Conservation (phyloP, 2,888 invertebrate species). For the Caenorhabditis sp. region DNA sequence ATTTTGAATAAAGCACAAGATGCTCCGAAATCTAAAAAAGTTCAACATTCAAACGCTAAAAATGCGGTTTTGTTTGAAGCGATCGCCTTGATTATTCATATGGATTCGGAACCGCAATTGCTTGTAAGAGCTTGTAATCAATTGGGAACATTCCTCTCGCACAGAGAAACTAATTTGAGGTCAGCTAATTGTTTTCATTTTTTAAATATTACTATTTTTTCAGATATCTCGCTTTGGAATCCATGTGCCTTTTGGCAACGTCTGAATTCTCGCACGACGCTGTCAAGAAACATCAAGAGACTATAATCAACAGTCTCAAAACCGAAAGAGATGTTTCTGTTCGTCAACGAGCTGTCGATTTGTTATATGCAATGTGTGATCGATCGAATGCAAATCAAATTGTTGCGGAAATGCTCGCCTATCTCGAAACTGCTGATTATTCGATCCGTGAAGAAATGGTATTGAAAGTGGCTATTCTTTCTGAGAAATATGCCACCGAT, state of each 20-base stretch:
- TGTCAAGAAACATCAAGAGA: constrained; percentile 99
- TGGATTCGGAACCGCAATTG: constrained; percentile 80
- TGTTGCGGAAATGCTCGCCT: constrained; percentile 98
- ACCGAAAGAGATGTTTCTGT: constrained; percentile 75
- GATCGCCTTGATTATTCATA: constrained; percentile 98
- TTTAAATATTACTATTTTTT: constrained; percentile 18
- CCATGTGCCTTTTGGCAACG: constrained; percentile 98
- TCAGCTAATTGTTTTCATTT: constrained; percentile 54
- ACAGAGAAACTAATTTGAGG: constrained; percentile 93
- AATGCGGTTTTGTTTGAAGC: constrained; percentile 99
- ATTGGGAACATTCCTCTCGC: constrained; percentile 91
- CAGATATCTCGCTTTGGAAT: constrained; percentile 91
- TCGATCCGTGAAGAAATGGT: constrained; percentile 99
- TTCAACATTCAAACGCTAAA: constrained; percentile 99
- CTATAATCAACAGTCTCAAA: constrained; percentile 96
- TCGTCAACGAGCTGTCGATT: constrained; percentile 94
- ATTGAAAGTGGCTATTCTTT: constrained; percentile 95
- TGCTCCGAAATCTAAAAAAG: constrained; percentile 99
- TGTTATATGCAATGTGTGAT: constrained; percentile 99
- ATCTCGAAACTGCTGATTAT: constrained; percentile 98
- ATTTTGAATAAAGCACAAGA: constrained; percentile 81
- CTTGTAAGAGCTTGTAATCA: constrained; percentile 98
- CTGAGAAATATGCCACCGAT: constrained; percentile 98
- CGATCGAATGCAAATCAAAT: constrained; percentile 98
- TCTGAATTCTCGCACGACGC: constrained; percentile 99